Percentiles rank a stretch among this genome's conserved stretches.
phyloP scores from a whole-genome alignment of 2,113 vertebrate species.

The Pseudorectes ferrugineus region DNA sequence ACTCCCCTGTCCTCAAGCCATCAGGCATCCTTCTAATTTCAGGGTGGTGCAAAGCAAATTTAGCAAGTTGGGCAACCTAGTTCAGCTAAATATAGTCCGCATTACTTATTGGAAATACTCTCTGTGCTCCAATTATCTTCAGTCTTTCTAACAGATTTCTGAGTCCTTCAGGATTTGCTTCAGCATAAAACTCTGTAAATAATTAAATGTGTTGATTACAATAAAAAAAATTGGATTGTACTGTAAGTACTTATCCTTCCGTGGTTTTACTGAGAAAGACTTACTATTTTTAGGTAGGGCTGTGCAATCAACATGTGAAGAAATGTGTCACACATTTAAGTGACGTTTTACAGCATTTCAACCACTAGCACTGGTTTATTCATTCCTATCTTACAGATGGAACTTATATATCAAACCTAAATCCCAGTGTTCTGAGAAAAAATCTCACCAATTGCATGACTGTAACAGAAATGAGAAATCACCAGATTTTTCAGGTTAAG shows the following conservation, averaged over 20 bases:
- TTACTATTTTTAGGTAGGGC: not conserved
- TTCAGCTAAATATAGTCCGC: not conserved
- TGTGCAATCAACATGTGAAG: not conserved
- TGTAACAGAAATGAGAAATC: not conserved
- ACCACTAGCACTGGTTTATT: not conserved
- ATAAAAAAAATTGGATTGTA: not conserved
- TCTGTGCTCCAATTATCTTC: not conserved
- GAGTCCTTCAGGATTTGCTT: not conserved
- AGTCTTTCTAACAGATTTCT: not conserved
- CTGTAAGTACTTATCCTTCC: constrained; percentile 19
- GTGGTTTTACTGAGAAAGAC: constrained; percentile 25
- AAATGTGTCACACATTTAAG: not conserved
- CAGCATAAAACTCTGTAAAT: not conserved
- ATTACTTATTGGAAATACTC: not conserved
- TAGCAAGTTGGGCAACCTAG: not conserved
- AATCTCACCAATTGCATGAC: not conserved
- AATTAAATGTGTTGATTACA: constrained; percentile 42
- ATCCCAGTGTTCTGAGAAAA: not conserved
- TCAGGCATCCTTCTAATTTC: not conserved
- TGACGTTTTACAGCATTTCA: not conserved
- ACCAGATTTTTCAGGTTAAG: not conserved
- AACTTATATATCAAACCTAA: not conserved
- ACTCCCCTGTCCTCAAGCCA: not conserved
- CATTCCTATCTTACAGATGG: not conserved
- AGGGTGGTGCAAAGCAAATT: not conserved